A percentile compares a stretch with the other conserved stretches of the same genome.
Evolutionary conservation across 2,888 invertebrate genomes (phyloP).

Genomic region (Thyatira batis): DNA sequence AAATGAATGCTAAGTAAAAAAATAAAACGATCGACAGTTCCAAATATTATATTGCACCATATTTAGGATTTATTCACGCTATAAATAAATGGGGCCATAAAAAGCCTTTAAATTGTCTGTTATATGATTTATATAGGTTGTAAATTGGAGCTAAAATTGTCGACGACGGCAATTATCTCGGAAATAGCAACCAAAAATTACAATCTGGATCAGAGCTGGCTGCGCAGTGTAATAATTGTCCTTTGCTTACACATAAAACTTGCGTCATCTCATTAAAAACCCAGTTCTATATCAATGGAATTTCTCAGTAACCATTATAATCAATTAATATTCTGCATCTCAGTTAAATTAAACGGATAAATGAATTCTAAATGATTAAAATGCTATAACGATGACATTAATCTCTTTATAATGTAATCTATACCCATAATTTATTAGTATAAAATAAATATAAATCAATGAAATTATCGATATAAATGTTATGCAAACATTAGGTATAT

Average conservation of each 20-base stretch:
- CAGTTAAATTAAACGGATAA: too few species aligned
- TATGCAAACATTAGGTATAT: neutral
- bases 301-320: too few species aligned
- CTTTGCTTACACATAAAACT: neutral
- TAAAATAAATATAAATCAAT: too few species aligned
- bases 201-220: neutral
- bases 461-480: too few species aligned
- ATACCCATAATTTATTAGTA: too few species aligned
- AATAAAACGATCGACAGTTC: conserved; percentile 11
- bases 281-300: too few species aligned
- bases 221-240: neutral
- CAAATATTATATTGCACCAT: neutral
- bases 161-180: neutral
- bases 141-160: neutral
- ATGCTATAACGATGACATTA: too few species aligned
- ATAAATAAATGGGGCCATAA: neutral
- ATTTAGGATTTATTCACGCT: neutral
- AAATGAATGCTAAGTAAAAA: conserved; percentile 5
- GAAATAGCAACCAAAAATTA: neutral
- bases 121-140: neutral
- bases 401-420: too few species aligned
- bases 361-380: too few species aligned
- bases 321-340: too few species aligned
- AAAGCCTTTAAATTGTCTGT: neutral
- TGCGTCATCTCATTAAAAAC: too few species aligned